Base-by-base conservation (phyloP, 1,140 invertebrate genomes). In the Dryas iulia region DNA sequence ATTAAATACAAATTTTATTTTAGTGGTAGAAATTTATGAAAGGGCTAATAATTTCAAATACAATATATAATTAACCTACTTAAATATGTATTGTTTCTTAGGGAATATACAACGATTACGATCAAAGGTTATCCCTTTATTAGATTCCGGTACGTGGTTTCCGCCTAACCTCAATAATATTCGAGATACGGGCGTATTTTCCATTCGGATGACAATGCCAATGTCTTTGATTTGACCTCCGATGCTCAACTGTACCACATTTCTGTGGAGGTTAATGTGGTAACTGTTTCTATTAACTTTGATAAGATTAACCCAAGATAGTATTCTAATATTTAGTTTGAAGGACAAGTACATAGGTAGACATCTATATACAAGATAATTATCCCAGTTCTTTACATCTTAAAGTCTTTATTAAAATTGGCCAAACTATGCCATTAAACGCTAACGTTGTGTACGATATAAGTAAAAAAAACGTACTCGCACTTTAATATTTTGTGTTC, bases 151-250 rank as follows among this genome's bases (percentile, higher is more conserved):
- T 23, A 28, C 25, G 26, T 12, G 31, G 35, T 33, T 25, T 62
- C 56, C 33, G 28, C 10, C 23, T 61, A 54, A 66, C 54, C 59
- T 59, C 39, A 62, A 73, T 73, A 65, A 73, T 54, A 47, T 30
- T 59, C 31, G 52, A 59, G 58, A 73, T 73, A 61, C 62, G 71
- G 71, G 71, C 59, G 58, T 57, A n/a, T 63, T 54, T 67, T 61
- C 60, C 63, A 60, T 70, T 70, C 31, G 54, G n/a, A 73, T 66
- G 39, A 56, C 66, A 69, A 28, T 30, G 31, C 24, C 66, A 59
- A 73, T 68, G 60, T 26, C 58, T 69, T 61, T 60, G 60, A 69
- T 69, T 59, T 35, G 71, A 73, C 71, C 66, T 69, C 64, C 18
- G 35, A 66, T 69, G 47, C 63, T 56, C 59, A 14, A 26, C 54